Conservation (phyloP, 2,888 invertebrate genomes). For the Eupeodes latifasciatus region DNA sequence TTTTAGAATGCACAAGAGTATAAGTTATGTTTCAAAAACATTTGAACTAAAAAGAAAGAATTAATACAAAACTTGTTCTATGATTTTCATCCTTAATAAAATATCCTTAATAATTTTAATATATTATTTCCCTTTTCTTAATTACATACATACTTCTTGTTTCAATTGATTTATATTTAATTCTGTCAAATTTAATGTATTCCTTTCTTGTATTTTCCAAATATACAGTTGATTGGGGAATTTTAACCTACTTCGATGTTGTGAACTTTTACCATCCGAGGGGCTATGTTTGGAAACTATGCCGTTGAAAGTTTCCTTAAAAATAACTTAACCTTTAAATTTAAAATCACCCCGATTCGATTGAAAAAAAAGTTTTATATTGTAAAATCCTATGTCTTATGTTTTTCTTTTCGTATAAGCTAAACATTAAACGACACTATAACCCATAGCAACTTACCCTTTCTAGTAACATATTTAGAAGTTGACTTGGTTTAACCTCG, state of each 20-base stretch:
- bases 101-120: neutral
- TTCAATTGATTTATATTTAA: neutral
- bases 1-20: no score
- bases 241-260: neutral
- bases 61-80: neutral
- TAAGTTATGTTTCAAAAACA: no score
- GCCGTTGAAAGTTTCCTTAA: neutral
- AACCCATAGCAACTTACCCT: conserved; percentile 58
- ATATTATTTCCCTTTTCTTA: neutral
- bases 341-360: neutral
- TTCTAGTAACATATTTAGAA: conserved; percentile 60
- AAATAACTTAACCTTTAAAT: neutral
- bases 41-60: no score
- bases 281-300: neutral
- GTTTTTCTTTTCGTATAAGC: no score
- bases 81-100: neutral
- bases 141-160: neutral
- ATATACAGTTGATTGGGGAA: neutral
- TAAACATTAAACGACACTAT: no score
- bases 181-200: neutral
- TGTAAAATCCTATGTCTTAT: neutral
- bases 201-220: neutral
- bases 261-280: neutral
- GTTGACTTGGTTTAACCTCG: conserved; percentile 63
- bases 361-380: neutral